These are phyloP conservation scores for Pangasius krempfi DNA, from an alignment of 2,797 vertebrate species.

Conservation along the genomic window DNA sequence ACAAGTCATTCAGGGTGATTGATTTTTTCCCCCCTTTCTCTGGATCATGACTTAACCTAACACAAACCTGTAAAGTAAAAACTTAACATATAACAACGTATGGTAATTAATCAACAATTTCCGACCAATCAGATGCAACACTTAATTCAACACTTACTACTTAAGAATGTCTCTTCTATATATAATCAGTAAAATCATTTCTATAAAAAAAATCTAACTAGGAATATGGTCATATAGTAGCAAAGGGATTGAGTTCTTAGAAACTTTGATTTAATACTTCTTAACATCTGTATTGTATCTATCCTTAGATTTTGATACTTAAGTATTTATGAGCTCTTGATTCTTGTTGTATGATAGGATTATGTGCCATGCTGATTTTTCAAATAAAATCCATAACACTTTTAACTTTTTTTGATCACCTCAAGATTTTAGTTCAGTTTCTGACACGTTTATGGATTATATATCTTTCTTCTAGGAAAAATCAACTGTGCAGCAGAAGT, in stretches of 20 bases:
- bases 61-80: neutral
- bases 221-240: neutral
- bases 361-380: neutral
- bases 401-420: neutral
- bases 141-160: neutral
- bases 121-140: neutral
- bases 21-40: neutral
- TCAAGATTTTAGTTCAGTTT: neutral
- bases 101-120: neutral
- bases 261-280: neutral
- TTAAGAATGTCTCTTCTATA: too few species aligned
- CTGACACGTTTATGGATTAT: neutral
- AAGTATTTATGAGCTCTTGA: neutral
- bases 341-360: neutral
- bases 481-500: slow-evolving; percentile 70
- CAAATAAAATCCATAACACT: neutral
- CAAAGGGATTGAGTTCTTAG: neutral
- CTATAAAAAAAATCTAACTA: too few species aligned
- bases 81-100: neutral
- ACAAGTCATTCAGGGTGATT: neutral
- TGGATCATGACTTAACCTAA: neutral
- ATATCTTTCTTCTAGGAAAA: slow-evolving; percentile 61
- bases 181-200: too few species aligned
- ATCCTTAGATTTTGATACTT: neutral
- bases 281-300: neutral